These are phyloP conservation scores for Galeruca laticollis DNA, from an alignment of 2,888 invertebrate species.

Conservation along the genomic window DNA sequence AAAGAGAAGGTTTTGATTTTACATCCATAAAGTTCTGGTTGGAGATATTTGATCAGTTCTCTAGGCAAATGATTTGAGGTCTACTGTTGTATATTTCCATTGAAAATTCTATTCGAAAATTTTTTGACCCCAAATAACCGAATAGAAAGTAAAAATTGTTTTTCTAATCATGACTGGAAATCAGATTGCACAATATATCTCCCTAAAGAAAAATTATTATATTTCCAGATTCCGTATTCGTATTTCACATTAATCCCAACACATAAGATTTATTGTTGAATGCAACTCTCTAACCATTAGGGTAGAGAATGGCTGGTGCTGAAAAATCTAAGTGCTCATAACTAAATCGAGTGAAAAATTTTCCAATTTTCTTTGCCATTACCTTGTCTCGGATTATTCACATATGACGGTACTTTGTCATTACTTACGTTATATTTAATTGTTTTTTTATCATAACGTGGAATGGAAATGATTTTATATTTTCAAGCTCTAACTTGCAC, in stretches of 20 bases:
- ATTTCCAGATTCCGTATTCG: not conserved
- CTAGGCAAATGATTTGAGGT: too few species aligned
- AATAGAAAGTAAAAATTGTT: too few species aligned
- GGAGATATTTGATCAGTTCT: too few species aligned
- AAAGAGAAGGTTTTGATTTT: too few species aligned
- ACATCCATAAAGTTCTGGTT: too few species aligned
- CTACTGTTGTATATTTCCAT: too few species aligned
- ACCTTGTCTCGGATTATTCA: slow-evolving; percentile 43
- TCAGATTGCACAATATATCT: too few species aligned
- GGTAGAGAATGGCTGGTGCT: slow-evolving; percentile 16
- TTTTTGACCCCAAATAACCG: too few species aligned
- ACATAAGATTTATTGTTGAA: slow-evolving; percentile 14
- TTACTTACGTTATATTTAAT: slow-evolving; percentile 43
- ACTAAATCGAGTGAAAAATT: slow-evolving; percentile 52
- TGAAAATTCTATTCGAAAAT: too few species aligned
- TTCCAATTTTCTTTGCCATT: slow-evolving; percentile 52
- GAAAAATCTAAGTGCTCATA: slow-evolving; percentile 47
- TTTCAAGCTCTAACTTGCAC: slow-evolving; percentile 28
- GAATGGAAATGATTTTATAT: slow-evolving; percentile 30
- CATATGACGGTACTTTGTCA: slow-evolving; percentile 42
- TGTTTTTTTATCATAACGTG: slow-evolving; percentile 31
- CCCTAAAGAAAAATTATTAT: not conserved
- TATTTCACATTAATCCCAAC: not conserved
- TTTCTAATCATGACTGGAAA: too few species aligned
- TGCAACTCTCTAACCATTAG: slow-evolving; percentile 19